These are phyloP conservation scores for Bungarus multicinctus DNA, from an alignment of 2,113 vertebrate genomes.

Conservation along the genomic window DNA sequence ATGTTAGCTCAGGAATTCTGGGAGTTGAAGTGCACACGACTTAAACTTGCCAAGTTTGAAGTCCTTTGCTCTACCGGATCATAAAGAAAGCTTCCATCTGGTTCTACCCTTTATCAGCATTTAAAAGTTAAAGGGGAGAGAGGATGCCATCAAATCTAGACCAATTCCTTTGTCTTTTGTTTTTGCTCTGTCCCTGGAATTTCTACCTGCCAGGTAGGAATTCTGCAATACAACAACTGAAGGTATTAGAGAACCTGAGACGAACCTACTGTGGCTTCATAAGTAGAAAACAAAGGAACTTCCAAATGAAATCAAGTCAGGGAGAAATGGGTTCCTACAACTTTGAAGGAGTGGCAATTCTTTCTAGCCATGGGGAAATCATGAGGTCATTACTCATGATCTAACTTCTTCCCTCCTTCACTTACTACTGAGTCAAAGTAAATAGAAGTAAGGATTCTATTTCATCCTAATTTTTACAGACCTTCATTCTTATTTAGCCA, in stretches of 20 bases:
- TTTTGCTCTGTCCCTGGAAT: background rate
- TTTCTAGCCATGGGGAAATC: background rate
- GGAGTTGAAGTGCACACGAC: too few relatives aligned
- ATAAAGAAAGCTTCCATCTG: slow-evolving; percentile 20
- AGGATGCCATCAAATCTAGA: background rate
- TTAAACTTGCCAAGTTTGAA: too few relatives aligned
- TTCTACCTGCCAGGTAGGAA: background rate
- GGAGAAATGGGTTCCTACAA: background rate
- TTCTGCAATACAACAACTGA: background rate
- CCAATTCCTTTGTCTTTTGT: background rate
- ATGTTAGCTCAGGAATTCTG: too few relatives aligned
- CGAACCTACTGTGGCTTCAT: too few relatives aligned
- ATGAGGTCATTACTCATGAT: background rate
- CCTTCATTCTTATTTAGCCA: background rate
- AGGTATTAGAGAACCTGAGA: background rate
- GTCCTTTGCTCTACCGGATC: background rate
- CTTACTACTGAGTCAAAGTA: background rate
- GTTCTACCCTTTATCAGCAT: background rate
- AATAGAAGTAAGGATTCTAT: background rate
- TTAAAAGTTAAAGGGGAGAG: background rate
- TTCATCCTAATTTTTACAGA: background rate
- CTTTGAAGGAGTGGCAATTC: background rate
- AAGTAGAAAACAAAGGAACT: background rate
- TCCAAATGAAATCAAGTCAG: background rate
- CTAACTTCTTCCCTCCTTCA: background rate